Evolutionary conservation across 2,113 vertebrate genomes (phyloP), one percentile per base, ranked within the genome.

Genomic region (Pygoscelis adeliae): DNA sequence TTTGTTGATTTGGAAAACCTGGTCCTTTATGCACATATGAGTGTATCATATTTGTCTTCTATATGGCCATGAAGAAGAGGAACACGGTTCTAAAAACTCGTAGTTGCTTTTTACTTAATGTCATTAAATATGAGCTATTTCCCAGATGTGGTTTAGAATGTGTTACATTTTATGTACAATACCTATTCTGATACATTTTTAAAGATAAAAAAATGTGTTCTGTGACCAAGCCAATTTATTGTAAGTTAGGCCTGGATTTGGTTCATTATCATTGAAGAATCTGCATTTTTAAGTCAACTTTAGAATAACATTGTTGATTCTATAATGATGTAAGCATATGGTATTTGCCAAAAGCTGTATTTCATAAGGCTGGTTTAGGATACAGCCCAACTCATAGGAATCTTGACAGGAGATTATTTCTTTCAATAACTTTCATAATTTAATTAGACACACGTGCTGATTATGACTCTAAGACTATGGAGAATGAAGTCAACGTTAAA

Each of bases 311-410:
- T 76, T 87, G 89, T 95, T 90, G 79, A 96, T 95, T 98, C 88
- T 95, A 53, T 78, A 91, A 46, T 97, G 89, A 96, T 91, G 92
- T 96, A 93, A 96, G 93, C 88, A 96, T 56, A 76, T 42, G 61
- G 19, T 95, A 95, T 97, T 97, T 98, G 97, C 93, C 97, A 88
- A 89, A 93, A 93, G 58, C 89, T 97, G 89, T 96, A 42, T 94
- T 94, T 97, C 85, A 80, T 70, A 88, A 89, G 32, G 18, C 90
- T 83, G 93, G 65, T 91, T 97, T 97, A 97, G 89, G 91, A 87
- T 95, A 90, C 46, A 96, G 65, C 79, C 87, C 85, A 96, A 42
- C 82, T 93, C 94, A 70, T 76, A 94, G 92, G 70, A 91, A 82
- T 74, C 92, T 77, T 73, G 96, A 77, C 91, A 90, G 80, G 30